Conservation (phyloP, 2,797 vertebrate species). For the Acrocephalus scirpaceus region DNA sequence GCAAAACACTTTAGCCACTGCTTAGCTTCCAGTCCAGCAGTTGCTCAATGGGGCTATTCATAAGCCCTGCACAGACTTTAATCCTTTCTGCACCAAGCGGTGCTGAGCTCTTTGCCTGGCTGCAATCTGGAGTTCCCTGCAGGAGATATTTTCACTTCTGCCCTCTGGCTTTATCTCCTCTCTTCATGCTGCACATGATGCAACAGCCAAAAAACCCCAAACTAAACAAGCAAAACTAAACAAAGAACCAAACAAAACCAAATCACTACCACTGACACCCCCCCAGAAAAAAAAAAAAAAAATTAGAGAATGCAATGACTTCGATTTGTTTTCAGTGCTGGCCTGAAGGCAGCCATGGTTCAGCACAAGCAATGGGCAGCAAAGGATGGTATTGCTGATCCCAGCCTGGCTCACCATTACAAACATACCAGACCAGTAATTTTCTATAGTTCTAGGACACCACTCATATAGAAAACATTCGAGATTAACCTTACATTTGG, state of each 20-base stretch:
- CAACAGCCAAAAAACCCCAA: neutral
- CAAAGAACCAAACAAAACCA: neutral
- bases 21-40: constrained; percentile 32
- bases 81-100: neutral
- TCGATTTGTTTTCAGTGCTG: constrained; percentile 11
- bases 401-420: neutral
- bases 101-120: constrained; percentile 28
- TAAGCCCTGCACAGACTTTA: neutral
- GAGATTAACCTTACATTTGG: constrained; percentile 35
- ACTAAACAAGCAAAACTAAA: neutral
- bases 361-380: neutral
- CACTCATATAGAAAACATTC: neutral
- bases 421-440: neutral
- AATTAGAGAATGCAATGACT: neutral
- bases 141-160: constrained; percentile 39
- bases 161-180: constrained; percentile 21
- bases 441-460: neutral
- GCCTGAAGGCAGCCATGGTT: neutral
- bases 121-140: neutral
- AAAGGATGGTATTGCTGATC: neutral
- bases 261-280: neutral
- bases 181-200: neutral
- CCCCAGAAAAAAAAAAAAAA: neutral
- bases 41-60: constrained; percentile 59
- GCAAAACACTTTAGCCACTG: constrained; percentile 28